Evolutionary conservation across 2,888 invertebrate genomes (phyloP).

Genomic region (Hesperia comma): DNA sequence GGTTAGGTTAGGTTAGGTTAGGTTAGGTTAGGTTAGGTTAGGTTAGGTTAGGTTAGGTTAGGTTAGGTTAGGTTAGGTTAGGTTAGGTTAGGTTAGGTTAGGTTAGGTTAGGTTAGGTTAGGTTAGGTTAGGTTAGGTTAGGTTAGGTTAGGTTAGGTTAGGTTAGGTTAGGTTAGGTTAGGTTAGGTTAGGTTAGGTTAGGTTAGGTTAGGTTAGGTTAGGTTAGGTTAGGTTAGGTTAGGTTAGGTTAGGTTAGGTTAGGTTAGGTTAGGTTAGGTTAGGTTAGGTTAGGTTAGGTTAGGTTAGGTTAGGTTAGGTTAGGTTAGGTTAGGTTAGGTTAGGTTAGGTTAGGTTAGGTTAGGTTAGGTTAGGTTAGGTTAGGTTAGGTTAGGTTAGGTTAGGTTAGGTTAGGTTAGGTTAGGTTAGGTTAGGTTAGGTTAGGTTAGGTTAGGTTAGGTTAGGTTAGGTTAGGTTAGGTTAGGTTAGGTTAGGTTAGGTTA

Average conservation of each 20-base stretch:
- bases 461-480: slow-evolving; percentile 44
- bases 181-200: slow-evolving; percentile 38
- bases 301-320: slow-evolving; percentile 34
- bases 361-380: slow-evolving; percentile 40
- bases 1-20: slow-evolving; percentile 38
- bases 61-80: slow-evolving; percentile 38
- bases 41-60: slow-evolving; percentile 38
- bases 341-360: slow-evolving; percentile 42
- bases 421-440: slow-evolving; percentile 40
- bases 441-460: slow-evolving; percentile 43
- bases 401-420: slow-evolving; percentile 46
- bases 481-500: slow-evolving; percentile 46
- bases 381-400: slow-evolving; percentile 42
- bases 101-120: slow-evolving; percentile 37
- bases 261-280: slow-evolving; percentile 45
- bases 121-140: slow-evolving; percentile 38
- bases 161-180: slow-evolving; percentile 36
- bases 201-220: slow-evolving; percentile 39
- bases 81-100: slow-evolving; percentile 37
- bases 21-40: slow-evolving; percentile 38
- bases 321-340: slow-evolving; percentile 40
- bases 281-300: slow-evolving; percentile 45
- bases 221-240: slow-evolving; percentile 45
- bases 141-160: slow-evolving; percentile 38
- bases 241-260: slow-evolving; percentile 44